Evolutionary conservation across 2,797 vertebrate species (phyloP), one percentile per base, ranked within the genome.

Genomic region (Cichlasoma orientale): DNA sequence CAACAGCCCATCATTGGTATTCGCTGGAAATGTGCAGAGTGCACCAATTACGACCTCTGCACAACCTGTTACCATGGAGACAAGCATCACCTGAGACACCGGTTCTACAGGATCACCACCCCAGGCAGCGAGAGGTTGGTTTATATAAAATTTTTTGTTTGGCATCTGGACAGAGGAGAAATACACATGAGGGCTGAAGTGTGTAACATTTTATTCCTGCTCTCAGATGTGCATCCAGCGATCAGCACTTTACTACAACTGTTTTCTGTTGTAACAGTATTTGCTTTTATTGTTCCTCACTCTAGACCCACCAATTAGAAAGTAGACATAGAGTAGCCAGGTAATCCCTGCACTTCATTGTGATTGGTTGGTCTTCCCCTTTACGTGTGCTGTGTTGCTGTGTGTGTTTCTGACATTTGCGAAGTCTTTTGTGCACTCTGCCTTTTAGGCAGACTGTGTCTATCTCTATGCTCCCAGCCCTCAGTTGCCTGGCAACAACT

Each of bases 1-100:
- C 98, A 99, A 86, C 98, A 99, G 77, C 98, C 98, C 29, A 99
- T 99, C 94, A 99, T 99, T 84, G 98, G 98, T 66, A 99, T 99
- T 92, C 97, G 98, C 85, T 99, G 98, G 98, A 99, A 99, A 89
- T 99, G 98, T 93, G 98, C 98, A 0, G 98, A 99, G 83, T 99
- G 98, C 93, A 99, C 98, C 19, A 99, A 99, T 95, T 99, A 99
- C 50, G 98, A 99, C 90, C 95, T 99, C 90, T 99, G 98, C 91
- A 99, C 98, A 38, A 98, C 98, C 59, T 99, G 98, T 93, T 99
- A 99, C 92, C 98, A 99, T 4, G 98, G 98, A 84, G 98, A 99
- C 95, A 99, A 99, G 83, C 98, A 99, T 95, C 98, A 99, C 88
- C 93, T 99, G 87, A 96, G 98, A 90, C 98, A 99, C 93, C 95